phyloP scores from a whole-genome alignment of 2,888 invertebrate species.

The Mellilla xanthometata region DNA sequence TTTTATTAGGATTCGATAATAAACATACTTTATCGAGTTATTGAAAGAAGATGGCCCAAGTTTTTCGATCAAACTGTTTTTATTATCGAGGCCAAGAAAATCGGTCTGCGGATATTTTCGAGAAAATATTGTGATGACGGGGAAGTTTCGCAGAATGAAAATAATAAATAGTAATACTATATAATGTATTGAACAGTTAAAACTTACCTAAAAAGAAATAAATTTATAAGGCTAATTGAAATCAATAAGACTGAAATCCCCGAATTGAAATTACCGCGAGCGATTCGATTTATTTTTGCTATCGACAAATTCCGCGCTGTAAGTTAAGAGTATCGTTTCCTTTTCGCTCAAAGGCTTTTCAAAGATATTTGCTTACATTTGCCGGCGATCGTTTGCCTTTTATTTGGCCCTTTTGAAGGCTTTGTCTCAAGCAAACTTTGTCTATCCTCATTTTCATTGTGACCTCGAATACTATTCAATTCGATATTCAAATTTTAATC shows the following conservation, averaged over 20 bases:
- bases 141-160: no score
- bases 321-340: slow-evolving; percentile 7
- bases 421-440: slow-evolving; percentile 19
- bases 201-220: no score
- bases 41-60: slow-evolving; percentile 16
- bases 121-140: no score
- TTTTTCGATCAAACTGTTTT: slow-evolving; percentile 22
- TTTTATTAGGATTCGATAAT: slow-evolving; percentile 8
- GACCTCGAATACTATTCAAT: slow-evolving; percentile 5
- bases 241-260: slow-evolving; percentile 11
- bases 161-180: no score
- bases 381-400: slow-evolving; percentile 26
- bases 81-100: slow-evolving; percentile 2
- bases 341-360: slow-evolving; percentile 20
- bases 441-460: slow-evolving; percentile 9
- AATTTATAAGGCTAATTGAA: slow-evolving; percentile 1
- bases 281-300: slow-evolving; percentile 29
- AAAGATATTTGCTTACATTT: slow-evolving; percentile 25
- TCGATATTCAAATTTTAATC: neutral
- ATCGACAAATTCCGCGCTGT: slow-evolving; percentile 8
- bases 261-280: slow-evolving; percentile 18
- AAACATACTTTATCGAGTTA: slow-evolving; percentile 7
- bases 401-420: slow-evolving; percentile 21
- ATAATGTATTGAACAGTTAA: no score
- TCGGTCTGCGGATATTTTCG: neutral